Evolutionary conservation across 2,888 invertebrate species (phyloP).

Genomic region (Habroteleia sp.): DNA sequence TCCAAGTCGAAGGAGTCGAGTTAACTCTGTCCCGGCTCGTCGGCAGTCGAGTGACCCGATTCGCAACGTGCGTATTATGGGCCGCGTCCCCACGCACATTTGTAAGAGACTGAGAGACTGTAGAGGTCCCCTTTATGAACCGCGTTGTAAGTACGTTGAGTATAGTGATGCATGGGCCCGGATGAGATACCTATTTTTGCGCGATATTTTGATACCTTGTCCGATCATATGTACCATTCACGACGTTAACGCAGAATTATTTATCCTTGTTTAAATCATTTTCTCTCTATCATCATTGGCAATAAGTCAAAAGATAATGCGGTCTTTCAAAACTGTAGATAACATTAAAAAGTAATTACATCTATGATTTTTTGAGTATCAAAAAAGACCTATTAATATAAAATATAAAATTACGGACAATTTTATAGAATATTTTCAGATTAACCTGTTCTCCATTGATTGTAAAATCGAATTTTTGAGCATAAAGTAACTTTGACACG

Average conservation of each 20-base stretch:
- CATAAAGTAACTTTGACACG: too few species aligned
- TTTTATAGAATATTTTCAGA: too few species aligned
- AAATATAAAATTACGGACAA: too few species aligned
- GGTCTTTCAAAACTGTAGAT: too few species aligned
- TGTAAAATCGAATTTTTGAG: too few species aligned
- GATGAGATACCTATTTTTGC: conserved; percentile 56
- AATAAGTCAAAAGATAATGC: too few species aligned
- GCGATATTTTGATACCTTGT: conserved; percentile 27
- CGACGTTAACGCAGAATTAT: conserved; percentile 18
- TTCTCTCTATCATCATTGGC: too few species aligned
- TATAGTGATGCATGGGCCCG: conserved; percentile 77
- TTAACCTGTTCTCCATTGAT: too few species aligned
- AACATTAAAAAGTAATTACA: too few species aligned
- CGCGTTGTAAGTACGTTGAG: conserved; percentile 79
- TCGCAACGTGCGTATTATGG: conserved; percentile 48
- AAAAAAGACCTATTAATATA: too few species aligned
- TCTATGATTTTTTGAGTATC: too few species aligned
- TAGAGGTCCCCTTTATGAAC: conserved; percentile 68
- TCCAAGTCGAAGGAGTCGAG: conserved; percentile 73
- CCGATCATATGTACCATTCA: conserved; percentile 54
- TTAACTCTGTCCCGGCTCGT: conserved; percentile 67
- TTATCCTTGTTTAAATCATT: too few species aligned
- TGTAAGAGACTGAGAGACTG: conserved; percentile 63
- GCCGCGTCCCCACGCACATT: conserved; percentile 53
- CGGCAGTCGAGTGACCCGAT: conserved; percentile 58